These are phyloP conservation scores for Periophthalmus magnuspinnatus DNA, from an alignment of 2,797 vertebrate genomes.

Conservation along the genomic window DNA sequence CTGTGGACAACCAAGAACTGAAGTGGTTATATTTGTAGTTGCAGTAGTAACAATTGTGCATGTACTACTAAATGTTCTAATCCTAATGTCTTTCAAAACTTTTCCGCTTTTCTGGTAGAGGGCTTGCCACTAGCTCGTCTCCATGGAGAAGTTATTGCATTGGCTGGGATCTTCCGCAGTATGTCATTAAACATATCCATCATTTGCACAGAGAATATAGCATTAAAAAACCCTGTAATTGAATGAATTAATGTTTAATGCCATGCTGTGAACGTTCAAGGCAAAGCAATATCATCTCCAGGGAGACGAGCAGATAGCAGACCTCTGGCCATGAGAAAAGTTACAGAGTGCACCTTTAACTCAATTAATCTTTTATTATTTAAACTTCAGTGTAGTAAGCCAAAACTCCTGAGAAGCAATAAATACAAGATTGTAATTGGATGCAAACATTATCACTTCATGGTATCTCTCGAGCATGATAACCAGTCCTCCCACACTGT, in stretches of 20 bases:
- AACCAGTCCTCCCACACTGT: constrained; percentile 7
- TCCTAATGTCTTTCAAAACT: no score
- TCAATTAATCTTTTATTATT: neutral
- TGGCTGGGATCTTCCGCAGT: no score
- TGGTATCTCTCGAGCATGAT: constrained; percentile 8
- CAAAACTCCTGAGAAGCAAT: neutral
- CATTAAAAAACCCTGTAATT: neutral
- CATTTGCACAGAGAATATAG: neutral
- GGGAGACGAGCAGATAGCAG: neutral
- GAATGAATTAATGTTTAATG: no score
- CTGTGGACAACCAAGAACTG: neutral
- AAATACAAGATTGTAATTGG: neutral
- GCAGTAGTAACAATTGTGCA: neutral
- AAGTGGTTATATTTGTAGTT: neutral
- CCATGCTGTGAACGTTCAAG: neutral
- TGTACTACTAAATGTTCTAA: neutral
- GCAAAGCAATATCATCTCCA: neutral
- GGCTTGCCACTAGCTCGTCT: no score
- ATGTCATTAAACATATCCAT: no score
- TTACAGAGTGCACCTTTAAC: neutral
- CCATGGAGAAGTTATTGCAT: no score
- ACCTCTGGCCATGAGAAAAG: neutral
- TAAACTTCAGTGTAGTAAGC: neutral
- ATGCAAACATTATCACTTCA: neutral
- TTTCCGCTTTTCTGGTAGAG: no score